Percentiles rank a stretch among this genome's conserved stretches.
Conservation (phyloP, 64 coral and sea anemone genomes). For the Porites australiensis region DNA sequence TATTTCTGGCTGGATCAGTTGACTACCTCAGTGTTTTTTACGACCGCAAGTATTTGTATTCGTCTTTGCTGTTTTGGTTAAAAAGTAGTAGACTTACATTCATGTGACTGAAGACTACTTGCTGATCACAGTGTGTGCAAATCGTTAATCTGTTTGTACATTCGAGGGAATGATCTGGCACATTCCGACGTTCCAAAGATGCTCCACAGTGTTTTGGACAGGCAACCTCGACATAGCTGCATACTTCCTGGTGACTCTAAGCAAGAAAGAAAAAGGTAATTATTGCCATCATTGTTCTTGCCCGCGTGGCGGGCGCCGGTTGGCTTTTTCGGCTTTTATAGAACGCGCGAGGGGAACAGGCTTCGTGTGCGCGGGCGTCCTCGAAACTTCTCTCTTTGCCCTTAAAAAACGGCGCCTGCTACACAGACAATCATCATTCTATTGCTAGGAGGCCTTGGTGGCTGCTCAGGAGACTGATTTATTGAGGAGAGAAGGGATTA, state of each 20-base stretch:
- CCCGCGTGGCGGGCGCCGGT: no score
- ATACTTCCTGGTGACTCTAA: constrained; percentile 77
- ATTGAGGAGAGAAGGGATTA: no score
- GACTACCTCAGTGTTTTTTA: no score
- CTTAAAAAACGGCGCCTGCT: no score
- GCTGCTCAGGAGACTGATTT: no score
- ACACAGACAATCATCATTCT: no score
- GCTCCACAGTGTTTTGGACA: constrained; percentile 87
- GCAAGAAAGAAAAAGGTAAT: neutral
- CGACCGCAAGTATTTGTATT: neutral
- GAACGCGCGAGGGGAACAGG: no score
- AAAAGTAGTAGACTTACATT: constrained; percentile 62
- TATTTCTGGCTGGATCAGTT: no score
- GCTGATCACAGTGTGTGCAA: constrained; percentile 75
- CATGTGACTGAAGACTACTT: constrained; percentile 81
- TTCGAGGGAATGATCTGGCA: constrained; percentile 76
- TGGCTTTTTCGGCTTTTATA: no score
- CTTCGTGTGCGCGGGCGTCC: no score
- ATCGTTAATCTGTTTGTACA: constrained; percentile 73
- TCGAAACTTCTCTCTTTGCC: no score
- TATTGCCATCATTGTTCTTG: neutral
- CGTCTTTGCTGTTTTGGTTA: neutral
- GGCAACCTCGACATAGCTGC: constrained; percentile 60
- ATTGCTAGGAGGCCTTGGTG: no score
- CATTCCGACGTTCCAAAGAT: constrained; percentile 63